phyloP scores from a whole-genome alignment of 2,113 vertebrate genomes.

The Meles meles region DNA sequence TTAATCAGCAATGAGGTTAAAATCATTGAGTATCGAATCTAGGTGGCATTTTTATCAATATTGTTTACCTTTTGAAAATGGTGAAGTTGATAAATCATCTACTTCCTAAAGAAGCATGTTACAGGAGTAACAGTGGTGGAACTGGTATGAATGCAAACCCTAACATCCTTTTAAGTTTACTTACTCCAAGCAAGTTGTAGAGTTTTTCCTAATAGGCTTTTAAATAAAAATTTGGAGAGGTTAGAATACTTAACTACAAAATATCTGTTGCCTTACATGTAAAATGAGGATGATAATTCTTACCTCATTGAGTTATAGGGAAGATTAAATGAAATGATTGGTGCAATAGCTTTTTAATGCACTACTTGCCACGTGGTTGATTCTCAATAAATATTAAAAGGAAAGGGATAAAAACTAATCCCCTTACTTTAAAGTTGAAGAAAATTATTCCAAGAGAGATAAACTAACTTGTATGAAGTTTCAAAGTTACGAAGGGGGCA shows the following conservation, averaged over 20 bases:
- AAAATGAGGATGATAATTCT: not conserved
- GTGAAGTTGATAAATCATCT: not conserved
- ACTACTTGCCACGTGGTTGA: not conserved
- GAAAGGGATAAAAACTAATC: not conserved
- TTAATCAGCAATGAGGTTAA: not conserved
- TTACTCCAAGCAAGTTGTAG: not conserved
- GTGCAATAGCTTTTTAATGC: not conserved
- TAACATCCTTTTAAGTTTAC: not conserved
- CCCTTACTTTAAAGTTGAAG: not conserved
- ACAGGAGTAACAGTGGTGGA: not conserved
- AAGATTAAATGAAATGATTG: conserved; percentile 3
- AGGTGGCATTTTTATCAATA: not conserved
- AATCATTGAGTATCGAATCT: not conserved
- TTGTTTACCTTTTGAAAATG: not conserved
- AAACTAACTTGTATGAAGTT: not conserved
- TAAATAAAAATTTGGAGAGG: not conserved
- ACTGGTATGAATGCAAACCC: not conserved
- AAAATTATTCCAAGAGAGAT: not conserved
- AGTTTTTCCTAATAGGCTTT: not conserved
- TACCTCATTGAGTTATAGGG: not conserved
- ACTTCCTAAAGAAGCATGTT: not conserved
- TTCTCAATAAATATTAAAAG: not conserved
- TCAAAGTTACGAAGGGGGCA: not conserved
- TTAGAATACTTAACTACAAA: not conserved
- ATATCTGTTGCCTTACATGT: not conserved